A percentile compares a stretch with the other conserved stretches of the same genome.
Conservation (phyloP, 2,113 vertebrate genomes). For the Oxyruncus cristatus region DNA sequence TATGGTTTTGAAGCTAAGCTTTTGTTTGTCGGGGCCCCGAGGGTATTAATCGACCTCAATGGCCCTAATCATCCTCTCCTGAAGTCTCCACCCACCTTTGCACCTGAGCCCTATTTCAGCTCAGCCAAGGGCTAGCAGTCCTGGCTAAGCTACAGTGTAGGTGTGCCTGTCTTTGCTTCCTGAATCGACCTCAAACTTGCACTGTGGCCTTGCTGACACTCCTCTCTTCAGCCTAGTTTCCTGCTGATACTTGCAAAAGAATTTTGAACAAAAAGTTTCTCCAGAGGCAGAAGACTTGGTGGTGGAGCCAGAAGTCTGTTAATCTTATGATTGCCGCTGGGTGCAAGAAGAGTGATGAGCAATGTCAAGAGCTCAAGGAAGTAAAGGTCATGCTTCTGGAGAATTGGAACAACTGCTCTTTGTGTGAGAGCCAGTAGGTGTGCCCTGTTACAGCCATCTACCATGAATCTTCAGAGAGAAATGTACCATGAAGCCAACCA, state of each 20-base stretch:
- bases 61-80: neutral
- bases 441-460: neutral
- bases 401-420: neutral
- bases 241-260: neutral
- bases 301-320: neutral
- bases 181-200: neutral
- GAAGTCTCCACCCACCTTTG: neutral
- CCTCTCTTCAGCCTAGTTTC: neutral
- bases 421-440: neutral
- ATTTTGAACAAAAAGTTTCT: neutral
- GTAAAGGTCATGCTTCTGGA: neutral
- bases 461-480: neutral
- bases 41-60: neutral
- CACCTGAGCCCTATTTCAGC: neutral
- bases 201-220: neutral
- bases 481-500: neutral
- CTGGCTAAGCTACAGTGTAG: accelerated
- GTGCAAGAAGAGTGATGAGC: neutral
- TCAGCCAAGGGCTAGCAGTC: neutral
- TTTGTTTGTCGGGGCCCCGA: neutral
- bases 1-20: neutral
- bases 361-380: neutral
- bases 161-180: neutral
- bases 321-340: neutral
- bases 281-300: neutral